Evolutionary conservation across 1,140 invertebrate species (phyloP), one percentile per base, ranked within the genome.

Genomic region (Arctopsyche grandis): DNA sequence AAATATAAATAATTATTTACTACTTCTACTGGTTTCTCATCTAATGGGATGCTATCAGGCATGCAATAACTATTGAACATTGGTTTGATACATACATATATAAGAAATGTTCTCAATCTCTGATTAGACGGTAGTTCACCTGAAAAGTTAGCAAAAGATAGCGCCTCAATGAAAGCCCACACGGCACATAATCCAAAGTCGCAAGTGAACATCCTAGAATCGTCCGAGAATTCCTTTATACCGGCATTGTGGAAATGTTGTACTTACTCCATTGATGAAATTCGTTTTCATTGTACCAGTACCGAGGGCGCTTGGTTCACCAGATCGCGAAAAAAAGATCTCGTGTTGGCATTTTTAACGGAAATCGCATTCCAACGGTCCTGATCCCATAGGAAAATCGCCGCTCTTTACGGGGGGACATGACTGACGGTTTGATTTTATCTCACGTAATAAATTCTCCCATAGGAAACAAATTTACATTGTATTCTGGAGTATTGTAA

Each of bases 251-350:
- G 14, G 48, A 16, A 9, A 69, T 71, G 71, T 58, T 10, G 58
- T 58, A 43, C 60, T 66, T 63, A 63, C 43, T 44, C 69, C 78
- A 81, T 81, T 81, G 66, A 81, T 26, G 38, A 75, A 81, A 79
- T 81, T 81, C 77, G 75, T 77, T 79, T 75, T 79, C 78, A 80
- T 82, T 82, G 78, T 80, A 77, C 81, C 75, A 80, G 81, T 66
- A 26, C 22, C 3, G 29, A 26, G 63, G 63, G 63, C 63, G 63
- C 44, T 74, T 78, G 46, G 56, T 21, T 21, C 73, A 75, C 73
- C 29, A 21, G 71, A 76, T 24, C 4, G 1, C 44, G 0, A 9
- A 76, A 78, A 79, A 79, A 82, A 82, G 75, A 75, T 26, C 70
- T 29, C 22, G 19, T 7, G 29, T 69, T 29, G 38, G 48, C 7